Evolutionary conservation across 1,140 invertebrate species (phyloP), one percentile per base, ranked within the genome.

Genomic region (Proctacanthus coquilletti): DNA sequence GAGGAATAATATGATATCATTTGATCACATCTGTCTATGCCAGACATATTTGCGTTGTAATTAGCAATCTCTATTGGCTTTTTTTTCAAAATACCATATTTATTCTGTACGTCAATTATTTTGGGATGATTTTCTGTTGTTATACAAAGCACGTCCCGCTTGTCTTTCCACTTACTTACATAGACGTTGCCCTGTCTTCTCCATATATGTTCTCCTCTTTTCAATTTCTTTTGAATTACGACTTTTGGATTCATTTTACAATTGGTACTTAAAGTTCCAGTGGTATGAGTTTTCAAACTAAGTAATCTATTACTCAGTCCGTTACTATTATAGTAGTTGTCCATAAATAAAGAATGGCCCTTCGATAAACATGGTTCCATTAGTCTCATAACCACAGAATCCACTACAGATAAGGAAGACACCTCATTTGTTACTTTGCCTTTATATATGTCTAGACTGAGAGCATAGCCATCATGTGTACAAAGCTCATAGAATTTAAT

Each of bases 111-210:
- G 29, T 47, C 32, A 2, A 42, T 29, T 18, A 50, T 18, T 8
- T 13, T 30, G 10, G 42, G 36, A 11, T 49, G 42, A 32, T 39
- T 25, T 17, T 30, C 21, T 8, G 51, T 52, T 8, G 50, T 47
- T 23, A 60, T 41, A 39, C 45, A 44, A 6, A 49, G 25, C 1
- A 56, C 52, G 35, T 49, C 46, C 11, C 49, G 41, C 27, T 48
- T 52, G 36, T 61, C 53, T 21, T 44, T 47, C 52, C 56, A 59
- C 23, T 54, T 54, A 3, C 38, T 43, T 2, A 58, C 49, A 33
- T 48, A 45, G 9, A 50, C 44, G 0, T 46, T 35, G 10, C 42
- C 38, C 9, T 49, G 43, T 4, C 44, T 23, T 25, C 23, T 33
- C 43, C 42, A 50, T 17, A 46, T 25, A 15, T 44, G 34, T 30